phyloP scores from a whole-genome alignment of 1,140 invertebrate species.

The Eubasilissa regina region DNA sequence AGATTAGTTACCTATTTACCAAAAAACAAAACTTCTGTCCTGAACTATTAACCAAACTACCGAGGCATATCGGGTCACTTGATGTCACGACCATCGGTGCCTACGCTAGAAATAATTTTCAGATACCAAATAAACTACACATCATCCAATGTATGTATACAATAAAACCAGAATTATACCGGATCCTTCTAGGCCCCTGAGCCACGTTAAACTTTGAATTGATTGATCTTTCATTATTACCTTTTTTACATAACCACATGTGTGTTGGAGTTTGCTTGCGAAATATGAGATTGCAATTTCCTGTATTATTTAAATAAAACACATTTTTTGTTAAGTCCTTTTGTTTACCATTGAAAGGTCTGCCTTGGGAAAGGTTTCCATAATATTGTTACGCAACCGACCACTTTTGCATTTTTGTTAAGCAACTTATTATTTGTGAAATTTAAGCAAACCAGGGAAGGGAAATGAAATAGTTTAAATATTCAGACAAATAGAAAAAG shows the following conservation, averaged over 20 bases:
- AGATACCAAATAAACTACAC: background rate
- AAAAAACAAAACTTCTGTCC: constrained; percentile 10
- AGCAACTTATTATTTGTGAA: constrained; percentile 47
- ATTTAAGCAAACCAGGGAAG: constrained; percentile 10
- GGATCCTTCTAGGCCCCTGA: background rate
- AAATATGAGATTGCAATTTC: constrained; percentile 53
- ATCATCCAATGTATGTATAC: too few relatives aligned
- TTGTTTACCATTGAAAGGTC: constrained; percentile 48
- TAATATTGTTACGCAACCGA: constrained; percentile 54
- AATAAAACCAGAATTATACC: too few relatives aligned
- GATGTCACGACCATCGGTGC: background rate
- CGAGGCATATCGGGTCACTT: constrained; percentile 18
- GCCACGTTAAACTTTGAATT: constrained; percentile 7
- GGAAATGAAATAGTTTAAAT: background rate
- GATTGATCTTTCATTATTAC: constrained; percentile 35
- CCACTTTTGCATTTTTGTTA: constrained; percentile 57
- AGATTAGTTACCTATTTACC: constrained; percentile 1
- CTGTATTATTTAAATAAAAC: constrained; percentile 56
- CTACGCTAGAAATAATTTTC: background rate
- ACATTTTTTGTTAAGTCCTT: constrained; percentile 51
- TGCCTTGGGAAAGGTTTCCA: constrained; percentile 52
- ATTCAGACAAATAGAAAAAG: background rate
- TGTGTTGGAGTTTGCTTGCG: constrained; percentile 23
- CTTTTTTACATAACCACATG: constrained; percentile 45
- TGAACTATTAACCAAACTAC: background rate